Evolutionary conservation across 2,113 vertebrate genomes (phyloP), one percentile per base, ranked within the genome.

Genomic region (Hoplias malabaricus): DNA sequence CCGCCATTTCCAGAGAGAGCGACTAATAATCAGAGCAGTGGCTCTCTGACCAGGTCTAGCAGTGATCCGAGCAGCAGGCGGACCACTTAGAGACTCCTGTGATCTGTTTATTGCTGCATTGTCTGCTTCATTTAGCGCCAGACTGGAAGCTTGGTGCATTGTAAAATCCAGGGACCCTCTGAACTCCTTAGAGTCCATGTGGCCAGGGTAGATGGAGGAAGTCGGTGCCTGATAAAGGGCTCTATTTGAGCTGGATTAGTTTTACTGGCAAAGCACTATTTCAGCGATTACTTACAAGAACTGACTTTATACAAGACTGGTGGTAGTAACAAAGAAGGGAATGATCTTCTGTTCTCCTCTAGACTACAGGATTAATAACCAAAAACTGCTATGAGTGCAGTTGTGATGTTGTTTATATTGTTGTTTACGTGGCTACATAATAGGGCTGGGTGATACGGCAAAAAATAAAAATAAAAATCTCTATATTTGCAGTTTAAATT

Each of bases 71-170:
- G 75, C 25, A 21, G 14, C 67, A 59, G n/a, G 33, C 66, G 21
- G 46, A 27, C 27, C 33, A 69, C 53, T 69, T 23, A 73, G 62
- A 69, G 23, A 53, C 38, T 31, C 10, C 78, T 34, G 36, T 34
- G 50, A 54, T 79, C 67, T 65, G 69, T 78, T 76, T 77, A 71
- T 77, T 80, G 69, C 78, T 59, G n/a, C 31, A 77, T 69, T 50
- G 57, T 65, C 33, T 34, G 69, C 62, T 82, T 77, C 46, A 50
- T 80, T 77, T 79, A 77, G 56, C 50, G 10, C 43, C 42, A 67
- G 69, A 62, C 68, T 57, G 23, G 62, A 79, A 73, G 38, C 80
- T 13, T 42, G 54, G 61, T 23, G 69, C 33, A 72, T 77, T 67
- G 56, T 33, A 54, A 69, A 38, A 62, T 0, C 29, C 56, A 67